A percentile compares a stretch with the other conserved stretches of the same genome.
phyloP scores from a whole-genome alignment of 2,888 invertebrate genomes.

The Masnerella sp. region DNA sequence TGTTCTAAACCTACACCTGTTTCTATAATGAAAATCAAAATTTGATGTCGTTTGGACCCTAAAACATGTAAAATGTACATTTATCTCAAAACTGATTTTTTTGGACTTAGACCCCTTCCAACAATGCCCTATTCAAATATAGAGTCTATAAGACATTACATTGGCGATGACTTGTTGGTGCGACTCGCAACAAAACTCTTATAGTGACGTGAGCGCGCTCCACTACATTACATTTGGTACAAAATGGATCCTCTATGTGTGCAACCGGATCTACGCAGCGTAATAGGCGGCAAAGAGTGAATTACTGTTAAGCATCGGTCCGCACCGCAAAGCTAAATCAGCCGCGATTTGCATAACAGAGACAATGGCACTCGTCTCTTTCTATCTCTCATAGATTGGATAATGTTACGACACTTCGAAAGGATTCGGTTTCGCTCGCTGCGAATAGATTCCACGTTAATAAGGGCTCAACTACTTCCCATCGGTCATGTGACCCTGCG shows the following conservation, averaged over 20 bases:
- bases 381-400: constrained; percentile 62
- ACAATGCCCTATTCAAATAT: too few species aligned
- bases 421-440: constrained; percentile 57
- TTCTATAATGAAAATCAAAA: too few species aligned
- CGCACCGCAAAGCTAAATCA: constrained; percentile 62
- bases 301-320: constrained; percentile 56
- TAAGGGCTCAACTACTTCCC: constrained; percentile 54
- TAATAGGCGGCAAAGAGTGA: constrained; percentile 54
- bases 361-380: constrained; percentile 66
- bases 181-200: constrained; percentile 21
- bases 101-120: too few species aligned
- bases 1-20: too few species aligned
- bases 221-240: constrained; percentile 32
- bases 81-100: too few species aligned
- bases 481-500: constrained; percentile 25
- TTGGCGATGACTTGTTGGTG: too few species aligned
- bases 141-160: too few species aligned
- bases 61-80: too few species aligned
- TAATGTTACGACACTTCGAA: constrained; percentile 62
- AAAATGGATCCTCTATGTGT: constrained; percentile 52
- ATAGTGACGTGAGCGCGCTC: constrained; percentile 12
- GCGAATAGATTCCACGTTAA: constrained; percentile 43
- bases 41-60: too few species aligned
- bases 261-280: constrained; percentile 63
- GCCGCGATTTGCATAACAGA: constrained; percentile 67